A percentile compares a stretch with the other conserved stretches of the same genome.
Evolutionary conservation across 1,140 invertebrate species (phyloP).

Genomic region (Scylla paramamosain): DNA sequence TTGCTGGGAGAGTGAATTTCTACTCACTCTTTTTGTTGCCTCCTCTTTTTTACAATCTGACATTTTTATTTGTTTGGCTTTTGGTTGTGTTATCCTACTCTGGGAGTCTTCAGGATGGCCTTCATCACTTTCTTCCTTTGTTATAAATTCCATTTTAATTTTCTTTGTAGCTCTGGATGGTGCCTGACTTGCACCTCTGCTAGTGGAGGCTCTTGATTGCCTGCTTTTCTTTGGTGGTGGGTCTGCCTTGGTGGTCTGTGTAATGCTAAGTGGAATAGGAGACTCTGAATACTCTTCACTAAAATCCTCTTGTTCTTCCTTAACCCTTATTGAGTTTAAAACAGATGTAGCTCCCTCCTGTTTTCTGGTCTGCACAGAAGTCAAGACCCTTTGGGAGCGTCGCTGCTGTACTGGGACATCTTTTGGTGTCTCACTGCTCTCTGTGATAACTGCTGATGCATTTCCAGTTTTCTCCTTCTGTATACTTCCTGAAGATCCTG

Average conservation of each 20-base stretch:
- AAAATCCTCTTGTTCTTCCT: neutral
- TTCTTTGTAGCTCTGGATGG: neutral
- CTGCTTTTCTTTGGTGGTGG: neutral
- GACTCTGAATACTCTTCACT: neutral
- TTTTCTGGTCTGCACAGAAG: neutral
- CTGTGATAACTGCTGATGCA: neutral
- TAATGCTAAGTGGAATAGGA: neutral
- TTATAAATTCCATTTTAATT: neutral
- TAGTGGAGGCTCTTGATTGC: neutral
- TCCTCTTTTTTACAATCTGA: neutral
- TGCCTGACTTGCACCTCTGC: neutral
- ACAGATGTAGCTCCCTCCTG: neutral
- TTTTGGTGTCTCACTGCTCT: neutral
- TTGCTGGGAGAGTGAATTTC: neutral
- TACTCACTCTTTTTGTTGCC: neutral
- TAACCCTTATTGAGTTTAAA: neutral
- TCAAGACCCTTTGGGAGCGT: neutral
- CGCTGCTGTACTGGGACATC: neutral
- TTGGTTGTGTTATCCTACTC: neutral
- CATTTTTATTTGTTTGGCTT: neutral
- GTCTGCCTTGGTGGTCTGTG: neutral
- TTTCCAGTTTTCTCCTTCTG: neutral
- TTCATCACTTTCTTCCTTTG: neutral
- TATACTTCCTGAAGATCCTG: neutral
- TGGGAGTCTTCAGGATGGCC: neutral